Evolutionary conservation across 2,797 vertebrate genomes (phyloP).

Genomic region (Gadopsis bispinosus): DNA sequence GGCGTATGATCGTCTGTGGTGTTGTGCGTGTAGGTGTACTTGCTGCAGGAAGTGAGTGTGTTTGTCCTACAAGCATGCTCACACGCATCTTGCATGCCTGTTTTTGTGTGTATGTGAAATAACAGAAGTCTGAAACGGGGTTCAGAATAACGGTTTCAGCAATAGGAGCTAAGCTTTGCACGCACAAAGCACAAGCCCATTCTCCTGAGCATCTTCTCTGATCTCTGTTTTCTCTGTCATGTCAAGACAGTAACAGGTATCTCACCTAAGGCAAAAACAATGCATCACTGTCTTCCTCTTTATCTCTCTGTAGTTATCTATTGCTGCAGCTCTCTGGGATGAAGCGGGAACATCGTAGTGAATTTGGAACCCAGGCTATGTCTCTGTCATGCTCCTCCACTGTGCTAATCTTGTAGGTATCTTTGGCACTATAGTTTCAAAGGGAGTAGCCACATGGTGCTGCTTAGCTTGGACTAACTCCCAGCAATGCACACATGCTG

Average conservation of each 20-base stretch:
- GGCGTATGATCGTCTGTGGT: constrained; percentile 43
- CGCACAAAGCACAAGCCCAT: constrained; percentile 67
- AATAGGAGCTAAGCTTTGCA: constrained; percentile 49
- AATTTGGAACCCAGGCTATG: constrained; percentile 35
- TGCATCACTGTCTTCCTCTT: constrained; percentile 67
- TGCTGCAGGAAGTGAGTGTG: constrained; percentile 26
- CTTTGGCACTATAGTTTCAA: constrained; percentile 59
- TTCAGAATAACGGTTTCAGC: constrained; percentile 61
- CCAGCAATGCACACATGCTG: constrained; percentile 53
- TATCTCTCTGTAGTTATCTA: constrained; percentile 63
- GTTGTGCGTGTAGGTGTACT: constrained; percentile 41
- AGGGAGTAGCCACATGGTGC: constrained; percentile 73
- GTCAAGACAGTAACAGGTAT: constrained; percentile 78
- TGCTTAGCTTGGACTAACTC: constrained; percentile 59
- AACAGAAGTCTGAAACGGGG: constrained; percentile 27
- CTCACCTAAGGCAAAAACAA: constrained; percentile 77
- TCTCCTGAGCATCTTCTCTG: constrained; percentile 73
- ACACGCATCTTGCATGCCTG: constrained; percentile 31
- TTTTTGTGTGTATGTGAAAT: constrained; percentile 36
- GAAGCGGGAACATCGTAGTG: constrained; percentile 34
- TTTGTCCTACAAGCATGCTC: constrained; percentile 18
- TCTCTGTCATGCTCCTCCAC: constrained; percentile 36
- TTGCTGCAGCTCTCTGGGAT: constrained; percentile 54
- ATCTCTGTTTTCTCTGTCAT: constrained; percentile 74
- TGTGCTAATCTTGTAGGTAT: constrained; percentile 48